Evolutionary conservation across 2,797 vertebrate genomes (phyloP), one percentile per base, ranked within the genome.

Genomic region (Mus spretus): DNA sequence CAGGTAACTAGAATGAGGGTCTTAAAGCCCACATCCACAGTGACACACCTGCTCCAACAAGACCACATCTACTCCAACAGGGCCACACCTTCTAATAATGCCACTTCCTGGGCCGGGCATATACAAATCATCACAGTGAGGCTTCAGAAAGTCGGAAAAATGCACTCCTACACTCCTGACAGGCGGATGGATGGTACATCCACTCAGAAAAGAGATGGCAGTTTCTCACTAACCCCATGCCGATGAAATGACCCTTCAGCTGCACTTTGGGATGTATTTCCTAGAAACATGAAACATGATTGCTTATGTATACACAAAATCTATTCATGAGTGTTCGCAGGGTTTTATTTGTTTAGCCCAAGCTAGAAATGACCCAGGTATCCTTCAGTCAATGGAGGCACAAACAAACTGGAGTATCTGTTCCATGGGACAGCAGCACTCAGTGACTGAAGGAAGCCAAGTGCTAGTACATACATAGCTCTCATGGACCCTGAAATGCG

Each of bases 231-330:
- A 88, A 89, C 59, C 14, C 17, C 9, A 3, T 26, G 3, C 61
- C 93, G 72, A 28, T 28, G 77, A 28, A 75, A 28, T 12, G 74
- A 67, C 26, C 74, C 40, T 57, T 44, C n/a, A 55, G 53, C 81
- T 78, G 20, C 1, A 82, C 28, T 90, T 44, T 24, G 28, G 20
- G n/a, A 37, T 47, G 72, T 70, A 74, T 50, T 75, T 31, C 57
- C 37, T 78, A 86, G 83, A 91, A 53, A 93, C 85, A 61, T 55
- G 83, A 91, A 53, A 93, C 85, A 61, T 55, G 78, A 57, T 59
- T 57, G 87, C 26, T n/a, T 93, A n/a, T 6, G 37, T 65, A 83
- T 55, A 70, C 22, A 89, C 12, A 80, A 93, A 95, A 61, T 34
- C n/a, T 90, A n/a, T 12, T 44, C 34, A 22, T 50, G 20, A 91